A percentile compares a stretch with the other conserved stretches of the same genome.
phyloP scores from a whole-genome alignment of 2,113 vertebrate species.

The Balaenoptera acutorostrata region DNA sequence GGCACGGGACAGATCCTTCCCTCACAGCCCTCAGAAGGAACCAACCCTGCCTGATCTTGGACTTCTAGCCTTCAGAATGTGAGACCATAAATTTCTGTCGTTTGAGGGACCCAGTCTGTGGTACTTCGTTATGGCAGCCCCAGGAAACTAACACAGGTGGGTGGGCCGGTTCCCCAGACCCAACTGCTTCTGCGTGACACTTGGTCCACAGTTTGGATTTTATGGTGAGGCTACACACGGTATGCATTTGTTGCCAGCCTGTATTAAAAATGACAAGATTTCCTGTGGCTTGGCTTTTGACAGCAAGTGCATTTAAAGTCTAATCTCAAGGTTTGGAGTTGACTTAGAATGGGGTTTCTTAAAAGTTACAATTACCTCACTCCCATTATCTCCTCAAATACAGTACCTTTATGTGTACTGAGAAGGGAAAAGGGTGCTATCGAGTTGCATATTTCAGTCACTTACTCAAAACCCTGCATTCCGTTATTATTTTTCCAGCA shows the following conservation, averaged over 20 bases:
- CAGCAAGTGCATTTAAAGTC: slow-evolving; percentile 28
- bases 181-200: not conserved
- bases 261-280: slow-evolving; percentile 3
- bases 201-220: not conserved
- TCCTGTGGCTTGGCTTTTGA: slow-evolving; percentile 39
- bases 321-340: not conserved
- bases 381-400: not conserved
- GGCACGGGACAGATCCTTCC: not conserved
- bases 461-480: not conserved
- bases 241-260: not conserved
- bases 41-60: not conserved
- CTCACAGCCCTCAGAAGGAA: not conserved
- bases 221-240: not conserved
- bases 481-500: not conserved
- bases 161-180: not conserved
- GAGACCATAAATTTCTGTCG: not conserved
- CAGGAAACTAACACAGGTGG: not conserved
- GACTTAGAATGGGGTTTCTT: not conserved
- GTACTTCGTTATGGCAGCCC: not conserved
- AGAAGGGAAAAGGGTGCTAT: not conserved
- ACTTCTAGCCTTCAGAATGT: not conserved
- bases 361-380: not conserved
- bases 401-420: not conserved
- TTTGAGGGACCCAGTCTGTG: not conserved
- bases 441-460: not conserved